phyloP scores from a whole-genome alignment of 2,797 vertebrate species.

The Apodemus agrarius region DNA sequence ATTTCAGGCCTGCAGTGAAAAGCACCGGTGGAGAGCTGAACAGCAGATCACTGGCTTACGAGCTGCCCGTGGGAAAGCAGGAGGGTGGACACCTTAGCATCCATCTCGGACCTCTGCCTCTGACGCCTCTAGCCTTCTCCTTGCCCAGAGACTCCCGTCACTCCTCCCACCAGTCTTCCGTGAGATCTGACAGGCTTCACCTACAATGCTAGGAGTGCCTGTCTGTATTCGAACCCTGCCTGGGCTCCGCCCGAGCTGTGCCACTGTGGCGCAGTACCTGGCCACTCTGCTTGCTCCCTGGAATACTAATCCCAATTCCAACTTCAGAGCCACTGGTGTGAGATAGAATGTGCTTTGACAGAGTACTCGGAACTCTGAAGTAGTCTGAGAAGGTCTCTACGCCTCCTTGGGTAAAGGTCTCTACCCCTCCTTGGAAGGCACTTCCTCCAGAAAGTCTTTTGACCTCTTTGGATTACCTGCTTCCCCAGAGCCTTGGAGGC shows the following conservation, averaged over 20 bases:
- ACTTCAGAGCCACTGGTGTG: not conserved
- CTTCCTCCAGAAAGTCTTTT: conserved; percentile 2
- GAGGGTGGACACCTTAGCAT: not conserved
- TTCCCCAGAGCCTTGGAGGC: not conserved
- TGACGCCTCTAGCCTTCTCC: not conserved
- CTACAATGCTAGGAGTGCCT: not conserved
- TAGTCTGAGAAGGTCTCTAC: not conserved
- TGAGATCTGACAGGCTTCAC: not conserved
- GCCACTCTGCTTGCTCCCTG: not conserved
- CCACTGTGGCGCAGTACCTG: not conserved
- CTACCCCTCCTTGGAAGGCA: not conserved
- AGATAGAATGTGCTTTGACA: not conserved
- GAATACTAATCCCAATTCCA: not conserved
- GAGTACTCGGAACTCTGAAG: not conserved
- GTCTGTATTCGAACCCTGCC: not conserved
- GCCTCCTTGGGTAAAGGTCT: not conserved
- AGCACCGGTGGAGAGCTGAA: not conserved
- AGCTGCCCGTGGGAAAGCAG: not conserved
- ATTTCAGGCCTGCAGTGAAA: not conserved
- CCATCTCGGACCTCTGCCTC: not conserved
- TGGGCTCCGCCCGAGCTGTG: not conserved
- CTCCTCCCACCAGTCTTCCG: not conserved
- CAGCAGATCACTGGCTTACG: not conserved
- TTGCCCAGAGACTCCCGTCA: not conserved
- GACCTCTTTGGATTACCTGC: conserved; percentile 3